Percentiles rank a stretch among this genome's conserved stretches.
Conservation (phyloP, 2,888 invertebrate genomes). For the Deroplatys truncata region DNA sequence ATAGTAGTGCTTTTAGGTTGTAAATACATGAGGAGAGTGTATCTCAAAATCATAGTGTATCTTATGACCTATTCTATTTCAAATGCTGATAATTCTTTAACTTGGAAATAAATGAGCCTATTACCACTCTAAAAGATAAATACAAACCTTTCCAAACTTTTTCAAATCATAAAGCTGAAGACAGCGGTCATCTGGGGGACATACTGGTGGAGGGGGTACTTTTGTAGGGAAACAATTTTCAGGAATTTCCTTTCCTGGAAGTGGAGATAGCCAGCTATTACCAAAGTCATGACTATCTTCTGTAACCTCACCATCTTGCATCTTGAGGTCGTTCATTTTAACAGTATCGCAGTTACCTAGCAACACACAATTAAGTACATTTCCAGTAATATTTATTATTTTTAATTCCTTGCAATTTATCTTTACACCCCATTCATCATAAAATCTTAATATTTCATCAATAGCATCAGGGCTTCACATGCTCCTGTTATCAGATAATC, state of each 20-base stretch:
- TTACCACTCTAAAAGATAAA: neutral
- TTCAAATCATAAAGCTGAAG: neutral
- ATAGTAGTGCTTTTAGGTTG: no score
- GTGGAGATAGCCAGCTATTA: slow-evolving; percentile 50
- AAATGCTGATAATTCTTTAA: no score
- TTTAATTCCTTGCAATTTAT: no score
- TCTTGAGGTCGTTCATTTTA: slow-evolving; percentile 40
- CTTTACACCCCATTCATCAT: no score
- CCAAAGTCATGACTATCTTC: slow-evolving; percentile 52
- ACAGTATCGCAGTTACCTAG: slow-evolving; percentile 43
- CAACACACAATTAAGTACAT: neutral
- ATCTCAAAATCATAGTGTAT: no score
- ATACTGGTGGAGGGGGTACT: neutral
- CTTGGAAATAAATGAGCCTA: no score
- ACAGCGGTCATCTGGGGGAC: neutral
- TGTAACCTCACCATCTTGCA: slow-evolving; percentile 42
- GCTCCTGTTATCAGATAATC: no score
- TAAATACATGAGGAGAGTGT: no score
- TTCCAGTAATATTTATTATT: neutral
- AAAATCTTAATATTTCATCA: no score
- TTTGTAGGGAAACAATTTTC: neutral
- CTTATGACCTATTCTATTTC: no score
- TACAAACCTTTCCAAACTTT: neutral
- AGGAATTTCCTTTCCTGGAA: neutral
- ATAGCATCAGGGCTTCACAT: no score